Evolutionary conservation across 2,797 vertebrate species (phyloP).

Genomic region (Neomorphus geoffroyi): DNA sequence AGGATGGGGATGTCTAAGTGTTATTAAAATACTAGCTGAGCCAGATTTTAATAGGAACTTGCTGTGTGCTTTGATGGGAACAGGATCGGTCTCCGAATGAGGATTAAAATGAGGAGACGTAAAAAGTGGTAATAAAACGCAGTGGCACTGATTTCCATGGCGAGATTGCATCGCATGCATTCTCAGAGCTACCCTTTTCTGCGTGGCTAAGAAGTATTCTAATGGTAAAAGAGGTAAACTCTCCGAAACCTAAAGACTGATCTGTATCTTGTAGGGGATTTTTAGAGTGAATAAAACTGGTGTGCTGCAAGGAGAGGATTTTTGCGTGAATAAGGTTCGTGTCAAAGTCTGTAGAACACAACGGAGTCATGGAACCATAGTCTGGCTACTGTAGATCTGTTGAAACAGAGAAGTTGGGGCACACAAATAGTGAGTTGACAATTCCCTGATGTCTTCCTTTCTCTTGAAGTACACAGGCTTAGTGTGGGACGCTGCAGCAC

Average conservation of each 20-base stretch:
- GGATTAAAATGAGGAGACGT: neutral
- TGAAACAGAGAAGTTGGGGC: neutral
- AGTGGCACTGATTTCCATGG: neutral
- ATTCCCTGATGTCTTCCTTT: neutral
- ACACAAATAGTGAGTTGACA: neutral
- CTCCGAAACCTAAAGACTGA: neutral
- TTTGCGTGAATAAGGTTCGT: neutral
- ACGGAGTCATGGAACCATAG: accelerated
- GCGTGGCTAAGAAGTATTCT: neutral
- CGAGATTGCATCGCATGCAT: neutral
- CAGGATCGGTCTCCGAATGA: neutral
- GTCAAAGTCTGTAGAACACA: neutral
- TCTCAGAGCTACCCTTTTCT: neutral
- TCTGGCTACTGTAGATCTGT: neutral
- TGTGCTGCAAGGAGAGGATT: accelerated
- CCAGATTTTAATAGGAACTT: constrained; percentile 58
- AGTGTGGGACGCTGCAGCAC: neutral
- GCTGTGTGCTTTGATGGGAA: constrained; percentile 39
- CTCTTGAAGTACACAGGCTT: neutral
- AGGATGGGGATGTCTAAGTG: constrained; percentile 41
- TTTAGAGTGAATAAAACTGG: neutral
- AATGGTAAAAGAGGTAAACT: neutral
- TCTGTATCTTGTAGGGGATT: neutral
- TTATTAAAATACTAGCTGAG: constrained; percentile 63
- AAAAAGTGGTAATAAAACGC: neutral